Evolutionary conservation across 2,113 vertebrate species (phyloP).

Genomic region (Hydrochoerus hydrochaeris): DNA sequence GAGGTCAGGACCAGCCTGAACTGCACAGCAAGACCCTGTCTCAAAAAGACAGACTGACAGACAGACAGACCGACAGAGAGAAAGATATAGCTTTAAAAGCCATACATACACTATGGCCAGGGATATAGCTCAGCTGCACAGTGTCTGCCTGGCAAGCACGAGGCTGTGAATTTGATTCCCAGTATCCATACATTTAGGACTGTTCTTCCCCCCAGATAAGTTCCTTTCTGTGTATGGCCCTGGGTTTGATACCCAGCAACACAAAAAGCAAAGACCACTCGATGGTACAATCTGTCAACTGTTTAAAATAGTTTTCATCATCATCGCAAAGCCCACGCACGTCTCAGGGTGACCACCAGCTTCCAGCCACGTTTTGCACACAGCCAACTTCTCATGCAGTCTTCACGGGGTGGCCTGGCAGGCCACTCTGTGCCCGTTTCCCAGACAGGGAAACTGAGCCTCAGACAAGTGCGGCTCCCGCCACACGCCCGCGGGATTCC

Average conservation of each 20-base stretch:
- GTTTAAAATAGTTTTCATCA: neutral
- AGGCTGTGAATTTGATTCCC: no score
- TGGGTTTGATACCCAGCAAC: neutral
- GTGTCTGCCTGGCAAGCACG: no score
- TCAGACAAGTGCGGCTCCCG: neutral
- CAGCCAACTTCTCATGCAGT: neutral
- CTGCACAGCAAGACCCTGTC: no score
- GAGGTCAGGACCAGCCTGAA: no score
- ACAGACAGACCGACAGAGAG: no score
- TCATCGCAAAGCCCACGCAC: neutral
- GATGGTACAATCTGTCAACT: neutral
- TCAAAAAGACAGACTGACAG: no score
- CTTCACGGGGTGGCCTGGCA: neutral
- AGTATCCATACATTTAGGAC: neutral
- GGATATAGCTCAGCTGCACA: no score
- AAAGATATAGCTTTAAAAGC: neutral
- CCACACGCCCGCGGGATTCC: no score
- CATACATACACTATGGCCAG: no score
- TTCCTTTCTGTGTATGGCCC: neutral
- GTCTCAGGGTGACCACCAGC: neutral
- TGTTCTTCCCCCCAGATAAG: neutral
- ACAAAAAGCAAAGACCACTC: neutral
- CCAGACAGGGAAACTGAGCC: neutral
- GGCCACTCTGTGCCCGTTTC: neutral
- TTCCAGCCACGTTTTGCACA: neutral